phyloP scores from a whole-genome alignment of 2,797 vertebrate species.

The Tauraco hartlaubi region DNA sequence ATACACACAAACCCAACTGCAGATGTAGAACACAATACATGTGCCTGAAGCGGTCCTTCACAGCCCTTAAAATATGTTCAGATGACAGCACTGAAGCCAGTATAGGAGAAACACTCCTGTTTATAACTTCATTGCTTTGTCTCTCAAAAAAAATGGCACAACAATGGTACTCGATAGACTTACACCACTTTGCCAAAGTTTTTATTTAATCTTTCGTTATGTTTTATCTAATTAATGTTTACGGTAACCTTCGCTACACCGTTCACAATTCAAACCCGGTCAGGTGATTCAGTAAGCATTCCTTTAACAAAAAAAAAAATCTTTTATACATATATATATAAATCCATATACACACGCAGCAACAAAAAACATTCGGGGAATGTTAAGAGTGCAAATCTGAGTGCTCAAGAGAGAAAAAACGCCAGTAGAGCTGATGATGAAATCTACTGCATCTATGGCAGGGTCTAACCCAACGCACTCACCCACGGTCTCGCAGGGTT shows the following conservation, averaged over 20 bases:
- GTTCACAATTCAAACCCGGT: neutral
- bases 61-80: neutral
- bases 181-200: neutral
- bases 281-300: neutral
- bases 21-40: neutral
- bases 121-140: neutral
- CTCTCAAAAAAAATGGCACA: neutral
- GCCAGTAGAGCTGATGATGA: neutral
- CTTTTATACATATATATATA: neutral
- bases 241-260: neutral
- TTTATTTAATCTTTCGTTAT: neutral
- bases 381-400: neutral
- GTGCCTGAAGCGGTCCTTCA: neutral
- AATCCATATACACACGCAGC: no score
- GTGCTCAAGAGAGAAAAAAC: neutral
- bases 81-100: neutral
- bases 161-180: neutral
- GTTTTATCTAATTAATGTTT: neutral
- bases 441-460: accelerated
- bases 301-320: neutral
- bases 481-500: accelerated
- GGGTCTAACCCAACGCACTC: neutral
- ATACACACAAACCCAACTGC: neutral
- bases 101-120: neutral
- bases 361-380: neutral